Evolutionary conservation across 2,888 invertebrate genomes (phyloP).

Genomic region (Neocrepidodera transversa): DNA sequence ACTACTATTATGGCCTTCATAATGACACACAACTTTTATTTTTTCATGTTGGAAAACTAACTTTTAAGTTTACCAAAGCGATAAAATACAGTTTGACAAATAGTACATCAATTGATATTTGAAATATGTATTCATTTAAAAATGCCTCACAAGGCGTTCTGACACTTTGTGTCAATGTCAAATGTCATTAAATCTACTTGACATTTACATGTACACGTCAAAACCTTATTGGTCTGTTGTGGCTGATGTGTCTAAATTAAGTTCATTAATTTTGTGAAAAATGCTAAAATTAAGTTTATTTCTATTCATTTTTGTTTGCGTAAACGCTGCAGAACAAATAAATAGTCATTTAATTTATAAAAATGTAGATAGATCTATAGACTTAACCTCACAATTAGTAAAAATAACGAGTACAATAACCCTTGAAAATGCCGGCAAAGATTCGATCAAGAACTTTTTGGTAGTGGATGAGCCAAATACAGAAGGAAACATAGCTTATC

Average conservation of each 20-base stretch:
- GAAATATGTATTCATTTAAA: too few species aligned
- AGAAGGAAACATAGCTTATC: constrained; percentile 73
- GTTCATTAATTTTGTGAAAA: too few species aligned
- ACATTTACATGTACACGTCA: constrained; percentile 19
- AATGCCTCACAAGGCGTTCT: too few species aligned
- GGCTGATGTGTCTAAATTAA: constrained; percentile 20
- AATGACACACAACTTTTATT: too few species aligned
- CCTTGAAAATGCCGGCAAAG: constrained; percentile 82
- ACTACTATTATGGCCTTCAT: too few species aligned
- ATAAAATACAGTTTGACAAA: too few species aligned
- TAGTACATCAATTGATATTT: too few species aligned
- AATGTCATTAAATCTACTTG: constrained; percentile 7
- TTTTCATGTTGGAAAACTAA: too few species aligned
- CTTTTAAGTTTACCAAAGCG: too few species aligned
- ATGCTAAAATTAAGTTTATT: constrained; percentile 44
- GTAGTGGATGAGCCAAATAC: constrained; percentile 73
- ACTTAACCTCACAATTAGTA: constrained; percentile 87
- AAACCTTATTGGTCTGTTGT: background rate
- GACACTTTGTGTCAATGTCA: too few species aligned
- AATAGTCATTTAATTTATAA: constrained; percentile 71
- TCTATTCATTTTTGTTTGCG: constrained; percentile 34
- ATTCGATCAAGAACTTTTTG: constrained; percentile 73
- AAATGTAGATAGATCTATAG: constrained; percentile 86
- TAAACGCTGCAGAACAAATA: constrained; percentile 49
- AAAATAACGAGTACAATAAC: constrained; percentile 82